A percentile compares a stretch with the other conserved stretches of the same genome.
Conservation (phyloP, 1,140 invertebrate genomes). For the Atta cephalotes region DNA sequence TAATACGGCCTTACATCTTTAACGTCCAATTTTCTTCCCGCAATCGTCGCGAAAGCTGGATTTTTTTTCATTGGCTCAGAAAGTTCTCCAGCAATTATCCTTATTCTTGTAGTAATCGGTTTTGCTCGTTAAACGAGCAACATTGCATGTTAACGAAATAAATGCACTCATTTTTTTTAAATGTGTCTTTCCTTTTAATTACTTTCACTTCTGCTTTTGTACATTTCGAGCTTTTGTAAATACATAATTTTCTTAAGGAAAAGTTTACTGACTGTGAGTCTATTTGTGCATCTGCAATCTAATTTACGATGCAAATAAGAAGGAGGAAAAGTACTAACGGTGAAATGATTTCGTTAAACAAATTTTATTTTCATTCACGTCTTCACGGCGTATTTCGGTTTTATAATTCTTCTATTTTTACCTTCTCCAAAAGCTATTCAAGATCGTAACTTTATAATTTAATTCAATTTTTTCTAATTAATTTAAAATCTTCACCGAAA, state of each 20-base stretch:
- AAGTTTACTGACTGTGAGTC: conserved; percentile 18
- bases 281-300: conserved; percentile 6
- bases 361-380: conserved; percentile 34
- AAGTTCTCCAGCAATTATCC: conserved; percentile 11
- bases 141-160: background rate
- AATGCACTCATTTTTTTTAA: background rate
- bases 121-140: background rate
- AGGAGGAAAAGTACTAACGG: background rate
- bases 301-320: conserved; percentile 45
- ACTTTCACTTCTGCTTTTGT: background rate
- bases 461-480: conserved; percentile 10
- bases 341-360: conserved; percentile 43
- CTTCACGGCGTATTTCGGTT: conserved; percentile 28
- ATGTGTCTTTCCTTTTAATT: background rate
- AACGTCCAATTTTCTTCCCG: conserved; percentile 24
- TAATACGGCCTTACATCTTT: conserved; percentile 13
- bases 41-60: background rate
- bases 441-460: conserved; percentile 20
- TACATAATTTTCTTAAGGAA: background rate
- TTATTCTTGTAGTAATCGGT: background rate
- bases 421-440: background rate
- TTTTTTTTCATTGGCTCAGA: background rate
- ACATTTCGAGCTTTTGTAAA: background rate
- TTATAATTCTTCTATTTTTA: conserved; percentile 30
- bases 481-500: background rate